Conservation (phyloP, 2,888 invertebrate genomes). For the Hemicrepidius hirtus region DNA sequence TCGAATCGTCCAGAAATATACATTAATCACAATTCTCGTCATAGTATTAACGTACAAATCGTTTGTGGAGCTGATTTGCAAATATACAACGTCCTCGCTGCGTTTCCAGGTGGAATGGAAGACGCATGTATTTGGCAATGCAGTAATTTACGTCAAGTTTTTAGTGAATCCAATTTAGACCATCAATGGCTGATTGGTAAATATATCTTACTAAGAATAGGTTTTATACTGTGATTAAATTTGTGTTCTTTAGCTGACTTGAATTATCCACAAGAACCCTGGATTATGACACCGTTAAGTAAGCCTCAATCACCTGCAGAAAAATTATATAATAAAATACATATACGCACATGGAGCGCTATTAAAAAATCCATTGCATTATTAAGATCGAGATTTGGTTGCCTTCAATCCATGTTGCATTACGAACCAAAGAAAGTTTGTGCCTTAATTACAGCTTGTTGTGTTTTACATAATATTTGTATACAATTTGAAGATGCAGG, state of each 20-base stretch:
- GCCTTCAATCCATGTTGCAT: slow-evolving; percentile 32
- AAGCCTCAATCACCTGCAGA: slow-evolving; percentile 30
- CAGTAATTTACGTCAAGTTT: slow-evolving; percentile 34
- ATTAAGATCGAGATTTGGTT: slow-evolving; percentile 46
- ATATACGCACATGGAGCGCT: slow-evolving; percentile 34
- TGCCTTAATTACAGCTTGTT: slow-evolving; percentile 42
- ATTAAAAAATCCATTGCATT: slow-evolving; percentile 37
- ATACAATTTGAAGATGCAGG: slow-evolving; percentile 28
- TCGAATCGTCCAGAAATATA: slow-evolving; percentile 30
- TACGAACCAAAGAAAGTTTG: slow-evolving; percentile 44
- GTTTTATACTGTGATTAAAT: no score
- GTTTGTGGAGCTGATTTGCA: slow-evolving; percentile 45
- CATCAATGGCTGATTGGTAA: slow-evolving; percentile 41
- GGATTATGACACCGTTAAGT: slow-evolving; percentile 45
- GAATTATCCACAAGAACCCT: slow-evolving; percentile 45
- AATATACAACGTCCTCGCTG: slow-evolving; percentile 47
- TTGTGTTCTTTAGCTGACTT: slow-evolving; percentile 24
- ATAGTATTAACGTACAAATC: slow-evolving; percentile 47
- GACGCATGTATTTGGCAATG: slow-evolving; percentile 49
- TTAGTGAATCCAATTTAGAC: slow-evolving; percentile 2
- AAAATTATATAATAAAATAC: slow-evolving; percentile 47
- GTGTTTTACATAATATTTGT: slow-evolving; percentile 50
- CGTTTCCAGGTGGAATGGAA: slow-evolving; percentile 44
- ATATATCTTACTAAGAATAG: background rate
- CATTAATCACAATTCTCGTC: slow-evolving; percentile 25